These are phyloP conservation scores for mouse (Mus musculus) DNA, from an alignment of 2,113 vertebrate genomes.

Conservation along the genomic window DNA sequence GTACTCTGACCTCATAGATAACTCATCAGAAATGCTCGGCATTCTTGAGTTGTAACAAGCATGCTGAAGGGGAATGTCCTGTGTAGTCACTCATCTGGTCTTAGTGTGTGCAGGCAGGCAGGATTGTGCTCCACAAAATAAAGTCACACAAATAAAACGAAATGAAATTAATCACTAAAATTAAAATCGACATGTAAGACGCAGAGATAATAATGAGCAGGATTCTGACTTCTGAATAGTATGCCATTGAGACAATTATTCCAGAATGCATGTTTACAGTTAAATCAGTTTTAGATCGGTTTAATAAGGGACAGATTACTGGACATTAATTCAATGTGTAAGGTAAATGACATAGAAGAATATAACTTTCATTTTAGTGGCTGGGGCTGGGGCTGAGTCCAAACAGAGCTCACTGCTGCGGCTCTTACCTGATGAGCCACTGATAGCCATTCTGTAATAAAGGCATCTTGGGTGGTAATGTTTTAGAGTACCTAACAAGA, in stretches of 20 bases:
- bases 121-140: conserved; percentile 90
- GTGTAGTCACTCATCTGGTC: conserved; percentile 89
- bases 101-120: conserved; percentile 94
- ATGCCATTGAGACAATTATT: conserved; percentile 30
- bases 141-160: conserved; percentile 81
- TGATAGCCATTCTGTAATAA: conserved; percentile 94
- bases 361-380: conserved; percentile 1
- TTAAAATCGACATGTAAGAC: conserved; percentile 64
- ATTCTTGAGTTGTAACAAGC: conserved; percentile 89
- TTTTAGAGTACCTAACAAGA: conserved; percentile 93
- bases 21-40: conserved; percentile 91
- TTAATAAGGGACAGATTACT: conserved; percentile 19
- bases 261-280: background rate
- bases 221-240: conserved; percentile 36
- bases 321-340: background rate
- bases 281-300: conserved; percentile 40
- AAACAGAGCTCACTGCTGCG: conserved; percentile 63
- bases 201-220: conserved; percentile 61
- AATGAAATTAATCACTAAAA: conserved; percentile 77
- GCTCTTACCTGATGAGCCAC: conserved; percentile 95
- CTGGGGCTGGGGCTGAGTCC: conserved; percentile 30
- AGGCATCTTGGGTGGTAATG: conserved; percentile 95
- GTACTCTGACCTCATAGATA: conserved; percentile 91
- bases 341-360: conserved; percentile 18
- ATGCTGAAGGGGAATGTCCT: conserved; percentile 86